These are phyloP conservation scores for Hypothenemus hampei DNA, from an alignment of 1,140 invertebrate genomes.

Conservation along the genomic window DNA sequence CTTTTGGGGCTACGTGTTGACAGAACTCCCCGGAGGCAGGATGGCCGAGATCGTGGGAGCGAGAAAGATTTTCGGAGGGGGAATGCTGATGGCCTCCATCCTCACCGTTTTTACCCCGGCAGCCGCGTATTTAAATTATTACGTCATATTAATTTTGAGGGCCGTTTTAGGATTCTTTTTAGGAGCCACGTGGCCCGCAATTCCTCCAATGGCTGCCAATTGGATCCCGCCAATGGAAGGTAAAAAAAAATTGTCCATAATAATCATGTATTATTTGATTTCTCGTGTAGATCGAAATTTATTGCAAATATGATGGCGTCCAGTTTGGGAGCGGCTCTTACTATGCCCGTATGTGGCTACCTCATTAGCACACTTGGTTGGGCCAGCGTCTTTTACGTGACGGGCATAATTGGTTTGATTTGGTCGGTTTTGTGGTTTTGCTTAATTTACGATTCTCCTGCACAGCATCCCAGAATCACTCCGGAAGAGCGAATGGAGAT, in stretches of 20 bases:
- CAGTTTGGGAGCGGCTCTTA: slow-evolving; percentile 75
- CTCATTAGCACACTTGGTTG: slow-evolving; percentile 73
- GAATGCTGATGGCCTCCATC: slow-evolving; percentile 75
- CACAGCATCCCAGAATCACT: slow-evolving; percentile 79
- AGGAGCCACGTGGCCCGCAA: slow-evolving; percentile 86
- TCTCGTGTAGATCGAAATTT: slow-evolving; percentile 65
- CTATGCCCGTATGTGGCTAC: slow-evolving; percentile 75
- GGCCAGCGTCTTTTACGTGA: slow-evolving; percentile 82
- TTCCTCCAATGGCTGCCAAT: slow-evolving; percentile 80
- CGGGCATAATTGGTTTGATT: slow-evolving; percentile 67
- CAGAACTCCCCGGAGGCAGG: slow-evolving; percentile 81
- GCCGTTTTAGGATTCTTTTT: slow-evolving; percentile 69
- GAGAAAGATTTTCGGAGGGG: slow-evolving; percentile 76
- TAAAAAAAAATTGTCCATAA: too few species aligned
- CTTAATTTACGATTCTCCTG: slow-evolving; percentile 79
- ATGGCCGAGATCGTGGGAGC: slow-evolving; percentile 79
- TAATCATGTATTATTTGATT: too few species aligned
- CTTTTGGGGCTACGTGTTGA: slow-evolving; percentile 87
- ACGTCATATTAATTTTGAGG: slow-evolving; percentile 58
- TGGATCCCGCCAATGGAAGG: slow-evolving; percentile 85
- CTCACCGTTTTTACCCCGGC: slow-evolving; percentile 78
- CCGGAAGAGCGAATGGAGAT: slow-evolving; percentile 76
- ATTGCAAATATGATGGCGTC: slow-evolving; percentile 86
- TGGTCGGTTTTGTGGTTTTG: slow-evolving; percentile 85
- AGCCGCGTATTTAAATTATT: slow-evolving; percentile 59